Base-by-base conservation (phyloP, 2,888 invertebrate genomes). In the Diachrysia chrysitis region DNA sequence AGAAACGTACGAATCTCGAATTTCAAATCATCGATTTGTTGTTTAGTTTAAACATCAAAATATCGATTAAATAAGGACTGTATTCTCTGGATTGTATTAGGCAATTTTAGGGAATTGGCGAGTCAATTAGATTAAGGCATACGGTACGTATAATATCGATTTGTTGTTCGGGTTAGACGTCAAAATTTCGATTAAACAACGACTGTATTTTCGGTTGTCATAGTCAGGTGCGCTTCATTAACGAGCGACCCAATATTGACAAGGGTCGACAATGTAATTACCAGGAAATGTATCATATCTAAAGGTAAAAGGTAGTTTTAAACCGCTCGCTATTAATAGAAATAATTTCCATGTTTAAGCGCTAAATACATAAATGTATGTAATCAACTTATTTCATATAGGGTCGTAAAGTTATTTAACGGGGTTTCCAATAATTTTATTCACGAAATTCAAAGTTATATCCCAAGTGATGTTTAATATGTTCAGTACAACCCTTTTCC, bases 181-280 rank as follows among this genome's bases (percentile, higher is more conserved):
- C 46, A 46, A 17, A 42, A 46, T 17, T 6, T 46, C 46, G 46
- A 46, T 46, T 46, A 17, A 46, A 46, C 21, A 51, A 51, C 19
- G 21, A 21, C 48, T 51, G 48, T 51, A 19, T 51, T 42, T n/a
- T 42, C 42, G 42, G 48, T 32, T 10, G 32, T 32, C 19, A 12
- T 3, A 21, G 19, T 19, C 48, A 21, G 48, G 48, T 19, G 48
- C 23, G 58, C 23, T 61, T 37, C 53, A 61, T 61, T 61, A 54
- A 54, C 12, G 53, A 37, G n/a, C 32, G 51, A 19, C 23, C 53
- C 61, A 35, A 61, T 54, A 61, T 61, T 61, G 35, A 53, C 23
- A 21, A 61, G 54, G 61, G 25, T 37, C 23, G 54, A 54, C 48
- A n/a, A 53, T 14, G 35, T 61, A 54, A 61, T 61, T 61, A 61